Evolutionary conservation across 1,140 invertebrate genomes (phyloP), one percentile per base, ranked within the genome.

Genomic region (Drosophila bipectinata): DNA sequence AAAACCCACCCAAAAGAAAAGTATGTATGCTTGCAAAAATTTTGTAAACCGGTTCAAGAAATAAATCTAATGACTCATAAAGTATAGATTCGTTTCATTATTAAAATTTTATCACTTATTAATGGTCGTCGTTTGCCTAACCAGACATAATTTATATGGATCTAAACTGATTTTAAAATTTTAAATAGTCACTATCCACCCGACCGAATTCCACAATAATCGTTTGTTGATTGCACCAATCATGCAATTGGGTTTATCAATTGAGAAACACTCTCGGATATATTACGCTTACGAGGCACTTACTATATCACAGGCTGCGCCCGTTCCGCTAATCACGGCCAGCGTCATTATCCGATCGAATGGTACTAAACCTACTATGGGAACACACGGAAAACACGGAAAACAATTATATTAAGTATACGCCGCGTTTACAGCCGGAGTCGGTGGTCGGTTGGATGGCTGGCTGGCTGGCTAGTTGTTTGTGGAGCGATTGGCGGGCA

Each of bases 341-440:
- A 83, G 8, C 49, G 69, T 83, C 79, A 83, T 83, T 60, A 6
- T 52, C 37, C 37, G 18, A 32, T 8, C 28, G 39, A 44, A 49
- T n/a, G 26, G 30, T 39, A 34, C 37, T n/a, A 12, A 4, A 47
- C 21, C 45, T 47, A 48, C 56, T 49, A 52, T 21, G 26, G 26
- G 6, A 28, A 28, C 18, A 28, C 44, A 52, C 21, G 55, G 54
- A 54, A 12, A 30, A 28, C 34, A 47, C 18, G 37, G 44, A 28
- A 37, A 47, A 34, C 39, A 79, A 63, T 74, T 64, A 56, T 53
- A 75, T 79, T 52, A 61, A 67, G 79, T 82, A 83, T 84, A 84
- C 80, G 80, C 30, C 64, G 34, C 44, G 57, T 59, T 61, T 39
- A 52, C 8, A 72, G 32, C 44, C 47, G 66, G 39, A 53, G 48